phyloP scores from a whole-genome alignment of 2,888 invertebrate genomes.

The Agriopis aurantiaria region DNA sequence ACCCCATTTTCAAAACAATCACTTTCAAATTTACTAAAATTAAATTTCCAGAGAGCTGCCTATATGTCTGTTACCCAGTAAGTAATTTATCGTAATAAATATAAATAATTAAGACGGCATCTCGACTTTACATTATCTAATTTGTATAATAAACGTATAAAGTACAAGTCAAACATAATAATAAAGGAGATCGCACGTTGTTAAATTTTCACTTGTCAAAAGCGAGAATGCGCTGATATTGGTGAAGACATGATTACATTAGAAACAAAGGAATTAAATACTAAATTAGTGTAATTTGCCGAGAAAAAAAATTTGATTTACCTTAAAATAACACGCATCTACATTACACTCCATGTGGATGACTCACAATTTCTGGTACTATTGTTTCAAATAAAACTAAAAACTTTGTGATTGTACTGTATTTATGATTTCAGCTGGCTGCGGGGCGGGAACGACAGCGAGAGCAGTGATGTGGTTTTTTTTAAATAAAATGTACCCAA shows the following conservation, averaged over 20 bases:
- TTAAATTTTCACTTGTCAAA: slow-evolving; percentile 3
- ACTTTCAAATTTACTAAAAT: neutral
- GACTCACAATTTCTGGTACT: too few relatives aligned
- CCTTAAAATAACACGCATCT: neutral
- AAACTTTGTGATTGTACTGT: too few relatives aligned
- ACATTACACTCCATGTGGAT: too few relatives aligned
- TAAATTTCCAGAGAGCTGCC: slow-evolving; percentile 7
- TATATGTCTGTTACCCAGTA: slow-evolving; percentile 11
- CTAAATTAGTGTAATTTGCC: neutral
- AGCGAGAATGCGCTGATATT: slow-evolving; percentile 6
- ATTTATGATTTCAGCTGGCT: too few relatives aligned
- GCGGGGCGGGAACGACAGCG: too few relatives aligned
- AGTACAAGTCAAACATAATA: slow-evolving; percentile 43
- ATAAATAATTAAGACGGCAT: slow-evolving; percentile 5
- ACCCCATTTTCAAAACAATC: slow-evolving; percentile 11
- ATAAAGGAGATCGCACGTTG: slow-evolving; percentile 29
- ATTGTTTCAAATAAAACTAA: too few relatives aligned
- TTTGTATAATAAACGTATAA: slow-evolving; percentile 30
- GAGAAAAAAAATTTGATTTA: neutral
- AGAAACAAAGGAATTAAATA: slow-evolving; percentile 10
- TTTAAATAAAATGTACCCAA: too few relatives aligned
- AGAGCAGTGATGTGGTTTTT: too few relatives aligned
- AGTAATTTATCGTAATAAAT: slow-evolving; percentile 29
- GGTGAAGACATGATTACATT: slow-evolving; percentile 4
- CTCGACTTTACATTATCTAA: slow-evolving; percentile 34